Evolutionary conservation across 2,888 invertebrate genomes (phyloP), one percentile per base, ranked within the genome.

Genomic region (Pantelozetes paolii): DNA sequence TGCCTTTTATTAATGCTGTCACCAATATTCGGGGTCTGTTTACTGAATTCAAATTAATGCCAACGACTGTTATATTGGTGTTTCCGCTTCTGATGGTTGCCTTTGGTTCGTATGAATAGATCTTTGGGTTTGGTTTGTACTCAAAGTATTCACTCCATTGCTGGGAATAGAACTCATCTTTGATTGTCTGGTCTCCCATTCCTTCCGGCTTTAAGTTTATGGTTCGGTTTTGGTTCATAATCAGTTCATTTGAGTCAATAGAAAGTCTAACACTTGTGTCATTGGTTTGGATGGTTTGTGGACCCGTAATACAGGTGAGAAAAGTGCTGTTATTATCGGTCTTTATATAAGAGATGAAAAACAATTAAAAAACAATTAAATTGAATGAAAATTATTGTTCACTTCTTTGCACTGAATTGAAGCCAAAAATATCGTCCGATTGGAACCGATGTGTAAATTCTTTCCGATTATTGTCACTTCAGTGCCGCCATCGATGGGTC

Each of bases 401-500:
- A 67, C 67, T 67, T 67, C 67, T 67, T 42, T 67, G 67, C 67
- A 67, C 20, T 67, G 26, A 67, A 67, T 42, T 67, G 42, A 40
- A 3, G 40, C 67, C 67, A 67, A 67, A 20, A n/a, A 23, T 67
- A 67, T 67, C 3, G 23, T 67, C 23, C 67, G 15, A 20, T 72
- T 28, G 0, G 74, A 69, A 2, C 78, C 78, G n/a, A 77, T 74
- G 20, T 78, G 71, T 20, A 83, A 77, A 73, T 82, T 79, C 8
- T 77, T 70, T 18, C 83, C 83, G 18, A 32, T 75, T 18, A 83
- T 74, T 1, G 79, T 80, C 15, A 83, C 71, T n/a, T 76, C 78
- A 20, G 83, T 83, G 13, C 82, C 83, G 5, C 83, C 83, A 32
- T 82, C 80, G n/a, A 77, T 72, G 0, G 83, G 83, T 3, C 83